Base-by-base conservation (phyloP, 2,888 invertebrate genomes). In the Xestia xanthographa region DNA sequence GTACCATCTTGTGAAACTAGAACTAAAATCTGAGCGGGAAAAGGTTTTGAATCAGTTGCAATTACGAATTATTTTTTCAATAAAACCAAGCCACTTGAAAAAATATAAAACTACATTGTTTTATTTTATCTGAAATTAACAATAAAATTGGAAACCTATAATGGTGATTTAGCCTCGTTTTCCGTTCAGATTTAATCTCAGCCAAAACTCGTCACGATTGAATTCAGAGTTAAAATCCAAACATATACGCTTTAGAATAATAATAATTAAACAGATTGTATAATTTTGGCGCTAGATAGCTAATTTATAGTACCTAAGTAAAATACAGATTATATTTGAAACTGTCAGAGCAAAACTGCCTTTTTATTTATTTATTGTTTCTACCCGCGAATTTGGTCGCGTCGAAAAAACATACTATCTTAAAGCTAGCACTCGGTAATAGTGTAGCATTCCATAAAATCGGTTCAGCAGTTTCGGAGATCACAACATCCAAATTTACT, bases 281-380 rank as follows among this genome's bases (percentile, higher is more conserved):
- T 83, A 67, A 72, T 60, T 70, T 76, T 12, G 68, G 53, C 82
- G 83, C 80, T 83, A 83, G 82, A 77, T 83, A 83, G 82, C 66
- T 73, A 83, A 83, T 83, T 78, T 78, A 78, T 75, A 34, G 6
- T 81, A n/a, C n/a, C n/a, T n/a, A 81, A 79, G 72, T 65, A 66
- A 77, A 66, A 72, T 71, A 69, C 72, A 78, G 67, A 80, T 80
- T 82, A 80, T 76, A 75, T 83, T 50, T 72, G 53, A 65, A 62
- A 65, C 56, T 72, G 50, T 66, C 65, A 56, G 65, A 73, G 80
- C 70, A 66, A 77, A 70, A 75, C 20, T 43, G 69, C 22, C 58
- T 82, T 69, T 72, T 77, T 72, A 56, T 76, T 69, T 75, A 12
- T 45, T 41, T 41, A 5, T 26, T 38, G 1, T 8, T 11, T 14